Evolutionary conservation across 2,888 invertebrate genomes (phyloP).

Genomic region (Podabrus alpinus): DNA sequence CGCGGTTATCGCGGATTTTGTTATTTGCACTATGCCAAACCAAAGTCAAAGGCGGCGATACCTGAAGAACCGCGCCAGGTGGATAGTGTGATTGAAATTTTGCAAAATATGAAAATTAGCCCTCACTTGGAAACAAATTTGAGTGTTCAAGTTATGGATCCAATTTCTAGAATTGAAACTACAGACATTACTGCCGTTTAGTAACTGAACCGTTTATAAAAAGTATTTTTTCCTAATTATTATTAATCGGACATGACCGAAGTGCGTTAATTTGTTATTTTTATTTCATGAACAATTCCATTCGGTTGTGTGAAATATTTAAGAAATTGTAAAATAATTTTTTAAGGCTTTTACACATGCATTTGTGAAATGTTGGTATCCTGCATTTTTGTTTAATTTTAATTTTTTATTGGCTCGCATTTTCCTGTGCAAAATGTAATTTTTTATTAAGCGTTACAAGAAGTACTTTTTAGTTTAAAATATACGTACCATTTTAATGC

Average conservation of each 20-base stretch:
- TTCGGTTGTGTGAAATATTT: background rate
- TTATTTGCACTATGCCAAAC: slow-evolving; percentile 75
- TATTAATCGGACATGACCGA: background rate
- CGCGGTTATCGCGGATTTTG: slow-evolving; percentile 51
- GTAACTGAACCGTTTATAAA: background rate
- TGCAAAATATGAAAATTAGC: slow-evolving; percentile 56
- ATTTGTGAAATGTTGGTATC: background rate
- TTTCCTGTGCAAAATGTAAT: background rate
- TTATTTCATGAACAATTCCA: background rate
- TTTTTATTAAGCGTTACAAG: background rate
- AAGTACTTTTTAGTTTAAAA: background rate
- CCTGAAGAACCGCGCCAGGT: slow-evolving; percentile 40
- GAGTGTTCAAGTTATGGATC: slow-evolving; percentile 58
- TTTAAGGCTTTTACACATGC: background rate
- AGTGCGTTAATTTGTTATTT: background rate
- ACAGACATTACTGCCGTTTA: slow-evolving; percentile 59
- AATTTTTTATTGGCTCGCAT: background rate
- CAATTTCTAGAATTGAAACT: slow-evolving; percentile 59
- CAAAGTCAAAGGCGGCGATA: slow-evolving; percentile 48
- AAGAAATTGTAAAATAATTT: background rate
- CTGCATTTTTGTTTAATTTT: background rate
- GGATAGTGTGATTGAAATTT: slow-evolving; percentile 57
- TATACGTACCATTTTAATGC: background rate
- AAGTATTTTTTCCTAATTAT: background rate
- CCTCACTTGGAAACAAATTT: slow-evolving; percentile 48